A percentile compares a stretch with the other conserved stretches of the same genome.
Conservation (phyloP, 2,797 vertebrate genomes). For the Cossypha caffra region DNA sequence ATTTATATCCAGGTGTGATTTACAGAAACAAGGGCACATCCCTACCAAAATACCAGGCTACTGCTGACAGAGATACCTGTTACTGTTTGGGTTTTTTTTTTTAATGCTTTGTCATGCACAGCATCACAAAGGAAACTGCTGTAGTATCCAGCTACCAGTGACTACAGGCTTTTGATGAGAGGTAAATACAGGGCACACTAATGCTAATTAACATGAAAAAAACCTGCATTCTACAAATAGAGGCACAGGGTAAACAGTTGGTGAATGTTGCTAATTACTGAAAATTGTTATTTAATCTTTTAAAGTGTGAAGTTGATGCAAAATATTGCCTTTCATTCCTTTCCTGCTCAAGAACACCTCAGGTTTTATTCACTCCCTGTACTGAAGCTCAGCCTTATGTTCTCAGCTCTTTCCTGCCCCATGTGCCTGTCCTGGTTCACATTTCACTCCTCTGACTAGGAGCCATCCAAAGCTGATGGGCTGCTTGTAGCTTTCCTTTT, state of each 20-base stretch:
- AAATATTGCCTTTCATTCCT: not conserved
- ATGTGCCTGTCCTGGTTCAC: not conserved
- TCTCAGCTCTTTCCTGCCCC: not conserved
- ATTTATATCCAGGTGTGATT: not conserved
- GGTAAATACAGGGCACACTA: not conserved
- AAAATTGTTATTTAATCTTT: not conserved
- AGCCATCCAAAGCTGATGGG: not conserved
- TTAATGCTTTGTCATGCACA: not conserved
- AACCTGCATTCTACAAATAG: not conserved
- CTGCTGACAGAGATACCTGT: not conserved
- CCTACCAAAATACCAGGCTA: not conserved
- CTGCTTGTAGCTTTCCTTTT: not conserved
- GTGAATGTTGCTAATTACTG: not conserved
- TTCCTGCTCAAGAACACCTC: not conserved
- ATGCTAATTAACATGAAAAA: not conserved
- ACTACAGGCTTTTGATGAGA: not conserved
- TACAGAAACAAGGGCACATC: not conserved
- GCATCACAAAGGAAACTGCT: not conserved
- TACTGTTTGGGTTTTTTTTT: no score
- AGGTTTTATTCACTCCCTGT: not conserved
- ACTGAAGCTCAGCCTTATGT: accelerated
- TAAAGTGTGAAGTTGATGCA: not conserved
- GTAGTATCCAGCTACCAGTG: not conserved
- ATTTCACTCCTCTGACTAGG: not conserved
- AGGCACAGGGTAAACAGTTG: not conserved